These are phyloP conservation scores for Conus ventricosus DNA, from an alignment of 1,140 invertebrate genomes.

Conservation along the genomic window DNA sequence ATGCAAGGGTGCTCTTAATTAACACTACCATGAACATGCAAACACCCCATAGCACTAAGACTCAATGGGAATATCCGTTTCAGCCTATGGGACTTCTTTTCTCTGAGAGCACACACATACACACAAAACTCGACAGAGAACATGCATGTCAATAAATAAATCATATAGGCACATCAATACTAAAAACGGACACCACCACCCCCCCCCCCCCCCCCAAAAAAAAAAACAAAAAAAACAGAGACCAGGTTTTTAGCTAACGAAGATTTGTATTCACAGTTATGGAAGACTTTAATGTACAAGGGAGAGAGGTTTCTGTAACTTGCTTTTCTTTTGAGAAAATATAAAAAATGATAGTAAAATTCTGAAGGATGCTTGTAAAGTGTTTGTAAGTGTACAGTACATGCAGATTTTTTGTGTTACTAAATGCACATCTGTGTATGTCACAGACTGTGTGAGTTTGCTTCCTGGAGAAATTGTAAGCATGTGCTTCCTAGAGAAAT, in stretches of 20 bases:
- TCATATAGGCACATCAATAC: conserved; percentile 34
- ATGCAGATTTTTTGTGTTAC: too few species aligned
- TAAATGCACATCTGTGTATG: too few species aligned
- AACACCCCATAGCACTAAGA: neutral
- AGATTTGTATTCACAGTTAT: conserved; percentile 82
- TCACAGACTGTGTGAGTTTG: too few species aligned
- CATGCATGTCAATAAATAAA: conserved; percentile 74
- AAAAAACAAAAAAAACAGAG: conserved; percentile 71
- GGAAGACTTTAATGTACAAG: neutral
- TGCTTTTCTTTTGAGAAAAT: too few species aligned
- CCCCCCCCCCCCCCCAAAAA: too few species aligned
- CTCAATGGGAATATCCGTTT: neutral
- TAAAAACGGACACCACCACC: too few species aligned
- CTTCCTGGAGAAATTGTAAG: too few species aligned
- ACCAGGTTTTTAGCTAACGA: neutral
- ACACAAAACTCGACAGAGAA: neutral
- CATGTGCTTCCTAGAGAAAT: too few species aligned
- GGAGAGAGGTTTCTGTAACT: neutral
- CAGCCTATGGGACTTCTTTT: too few species aligned
- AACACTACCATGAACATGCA: neutral
- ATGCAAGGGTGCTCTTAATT: neutral
- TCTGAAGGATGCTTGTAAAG: too few species aligned
- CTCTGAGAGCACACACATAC: neutral
- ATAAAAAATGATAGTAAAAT: too few species aligned
- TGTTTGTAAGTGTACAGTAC: too few species aligned